These are phyloP conservation scores for Tachysurus fulvidraco DNA, from an alignment of 2,113 vertebrate genomes.

Conservation along the genomic window DNA sequence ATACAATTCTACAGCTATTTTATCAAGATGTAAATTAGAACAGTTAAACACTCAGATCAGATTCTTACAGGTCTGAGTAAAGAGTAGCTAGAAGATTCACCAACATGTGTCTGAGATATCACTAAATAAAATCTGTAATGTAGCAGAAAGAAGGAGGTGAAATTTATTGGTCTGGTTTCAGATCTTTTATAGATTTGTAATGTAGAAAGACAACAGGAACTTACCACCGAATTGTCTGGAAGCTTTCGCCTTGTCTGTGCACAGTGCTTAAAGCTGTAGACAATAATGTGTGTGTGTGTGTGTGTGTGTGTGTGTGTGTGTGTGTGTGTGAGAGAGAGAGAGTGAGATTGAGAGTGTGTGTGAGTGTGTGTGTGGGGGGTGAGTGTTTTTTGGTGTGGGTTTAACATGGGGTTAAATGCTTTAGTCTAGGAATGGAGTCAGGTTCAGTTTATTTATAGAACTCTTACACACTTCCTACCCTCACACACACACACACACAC, in stretches of 20 bases:
- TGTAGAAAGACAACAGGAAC: slow-evolving; percentile 13
- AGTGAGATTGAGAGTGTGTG: background rate
- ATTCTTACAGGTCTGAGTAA: background rate
- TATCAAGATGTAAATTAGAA: background rate
- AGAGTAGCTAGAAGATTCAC: background rate
- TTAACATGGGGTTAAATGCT: background rate
- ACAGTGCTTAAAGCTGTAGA: slow-evolving; percentile 10
- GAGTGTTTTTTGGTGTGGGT: background rate
- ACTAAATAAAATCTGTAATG: background rate
- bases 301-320: slow-evolving; percentile 13
- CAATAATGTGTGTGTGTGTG: background rate
- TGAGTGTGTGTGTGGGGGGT: background rate
- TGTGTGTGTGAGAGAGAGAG: background rate
- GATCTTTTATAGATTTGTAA: background rate
- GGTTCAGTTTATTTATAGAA: slow-evolving; percentile 45
- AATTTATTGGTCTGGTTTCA: background rate
- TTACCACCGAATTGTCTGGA: slow-evolving; percentile 9
- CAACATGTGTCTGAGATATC: background rate
- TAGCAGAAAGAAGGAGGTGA: background rate
- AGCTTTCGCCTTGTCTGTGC: background rate
- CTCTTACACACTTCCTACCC: background rate
- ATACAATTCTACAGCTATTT: background rate
- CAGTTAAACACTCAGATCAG: background rate
- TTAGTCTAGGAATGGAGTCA: slow-evolving; percentile 21
- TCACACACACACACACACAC: no score